phyloP scores from a whole-genome alignment of 92 coral and sea anemone genomes.

The Hydrozoanthus gracilis region DNA sequence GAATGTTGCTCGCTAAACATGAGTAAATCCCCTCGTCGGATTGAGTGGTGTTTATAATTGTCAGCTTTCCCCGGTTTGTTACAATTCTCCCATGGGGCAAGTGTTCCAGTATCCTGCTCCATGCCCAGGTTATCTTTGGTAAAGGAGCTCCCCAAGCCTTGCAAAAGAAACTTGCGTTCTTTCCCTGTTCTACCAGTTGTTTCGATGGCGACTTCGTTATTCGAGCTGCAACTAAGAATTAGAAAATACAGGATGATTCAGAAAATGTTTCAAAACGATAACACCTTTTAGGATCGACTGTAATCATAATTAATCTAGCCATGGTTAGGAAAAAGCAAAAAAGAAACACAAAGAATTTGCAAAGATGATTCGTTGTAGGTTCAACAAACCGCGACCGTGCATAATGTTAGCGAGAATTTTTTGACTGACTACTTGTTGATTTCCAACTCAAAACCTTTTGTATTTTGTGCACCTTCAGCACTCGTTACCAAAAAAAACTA shows the following conservation, averaged over 20 bases:
- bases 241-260: neutral
- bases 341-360: too few relatives aligned
- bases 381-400: too few relatives aligned
- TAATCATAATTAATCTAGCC: too few relatives aligned
- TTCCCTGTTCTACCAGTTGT: slow-evolving; percentile 53
- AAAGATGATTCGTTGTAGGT: too few relatives aligned
- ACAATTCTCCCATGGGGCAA: slow-evolving; percentile 26
- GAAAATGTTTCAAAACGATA: too few relatives aligned
- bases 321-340: too few relatives aligned
- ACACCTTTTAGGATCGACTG: too few relatives aligned
- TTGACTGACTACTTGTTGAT: too few relatives aligned
- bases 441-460: too few relatives aligned
- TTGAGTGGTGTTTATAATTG: slow-evolving; percentile 37
- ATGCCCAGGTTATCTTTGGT: slow-evolving; percentile 64
- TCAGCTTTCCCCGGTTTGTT: slow-evolving; percentile 28
- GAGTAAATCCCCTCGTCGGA: slow-evolving; percentile 65
- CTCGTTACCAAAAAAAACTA: too few relatives aligned
- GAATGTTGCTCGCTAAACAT: slow-evolving; percentile 64
- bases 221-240: neutral
- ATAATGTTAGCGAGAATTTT: too few relatives aligned
- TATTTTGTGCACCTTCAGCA: too few relatives aligned
- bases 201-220: slow-evolving; percentile 3
- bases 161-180: slow-evolving; percentile 51
- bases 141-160: slow-evolving; percentile 69
- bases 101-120: slow-evolving; percentile 46